A percentile compares a stretch with the other conserved stretches of the same genome.
These are phyloP conservation scores for Koerneria pararmatus DNA, from an alignment of 2,888 invertebrate genomes.

Conservation along the genomic window DNA sequence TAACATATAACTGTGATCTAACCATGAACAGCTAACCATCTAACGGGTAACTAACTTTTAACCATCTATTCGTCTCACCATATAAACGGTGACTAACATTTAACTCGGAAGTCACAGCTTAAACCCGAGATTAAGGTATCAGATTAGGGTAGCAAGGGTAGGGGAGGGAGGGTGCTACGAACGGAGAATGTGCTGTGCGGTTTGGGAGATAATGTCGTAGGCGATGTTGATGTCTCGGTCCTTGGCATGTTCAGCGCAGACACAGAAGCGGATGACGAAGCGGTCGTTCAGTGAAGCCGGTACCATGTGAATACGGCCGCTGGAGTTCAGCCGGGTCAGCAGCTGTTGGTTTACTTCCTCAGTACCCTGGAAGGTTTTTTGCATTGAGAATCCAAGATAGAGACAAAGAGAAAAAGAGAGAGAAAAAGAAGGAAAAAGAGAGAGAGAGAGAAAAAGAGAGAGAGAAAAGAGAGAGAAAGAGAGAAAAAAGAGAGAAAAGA, in stretches of 20 bases:
- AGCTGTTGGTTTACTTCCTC: conserved; percentile 83
- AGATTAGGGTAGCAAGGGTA: neutral
- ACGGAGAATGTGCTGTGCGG: conserved; percentile 68
- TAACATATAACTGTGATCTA: too few species aligned
- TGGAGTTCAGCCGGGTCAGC: conserved; percentile 84
- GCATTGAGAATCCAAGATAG: too few species aligned
- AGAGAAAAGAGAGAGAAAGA: too few species aligned
- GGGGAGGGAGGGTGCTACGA: conserved; percentile 60
- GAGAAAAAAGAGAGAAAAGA: too few species aligned
- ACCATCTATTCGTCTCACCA: too few species aligned
- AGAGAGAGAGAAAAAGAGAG: too few species aligned
- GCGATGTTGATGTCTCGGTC: conserved; percentile 71
- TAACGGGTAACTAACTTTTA: too few species aligned
- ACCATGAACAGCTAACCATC: too few species aligned
- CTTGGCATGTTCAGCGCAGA: conserved; percentile 82
- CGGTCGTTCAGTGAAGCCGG: conserved; percentile 58
- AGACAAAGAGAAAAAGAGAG: neutral
- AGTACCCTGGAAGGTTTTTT: conserved; percentile 49
- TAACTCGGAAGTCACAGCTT: neutral
- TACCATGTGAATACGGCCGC: conserved; percentile 89
- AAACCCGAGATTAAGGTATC: neutral
- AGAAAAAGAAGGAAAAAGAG: neutral
- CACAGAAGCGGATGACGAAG: conserved; percentile 71
- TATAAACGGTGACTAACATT: too few species aligned
- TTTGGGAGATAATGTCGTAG: conserved; percentile 62